phyloP scores from a whole-genome alignment of 2,888 invertebrate species.

The Limnephilus lunatus region DNA sequence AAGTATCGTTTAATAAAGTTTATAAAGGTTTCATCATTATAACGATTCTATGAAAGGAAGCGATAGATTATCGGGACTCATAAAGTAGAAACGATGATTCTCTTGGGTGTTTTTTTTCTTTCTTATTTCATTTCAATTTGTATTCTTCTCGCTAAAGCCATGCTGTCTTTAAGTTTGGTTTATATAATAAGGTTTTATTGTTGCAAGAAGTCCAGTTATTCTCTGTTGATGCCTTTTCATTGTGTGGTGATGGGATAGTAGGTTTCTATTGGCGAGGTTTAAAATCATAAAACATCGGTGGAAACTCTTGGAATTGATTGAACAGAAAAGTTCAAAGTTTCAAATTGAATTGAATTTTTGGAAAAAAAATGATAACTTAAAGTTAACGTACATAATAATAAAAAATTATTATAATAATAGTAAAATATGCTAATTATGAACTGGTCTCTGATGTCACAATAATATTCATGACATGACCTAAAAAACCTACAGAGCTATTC shows the following conservation, averaged over 20 bases:
- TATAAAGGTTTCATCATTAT: background rate
- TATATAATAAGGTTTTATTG: too few species aligned
- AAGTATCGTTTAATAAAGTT: constrained; percentile 2
- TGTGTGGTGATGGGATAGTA: background rate
- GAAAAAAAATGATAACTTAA: too few species aligned
- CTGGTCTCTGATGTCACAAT: too few species aligned
- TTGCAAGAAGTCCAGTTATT: background rate
- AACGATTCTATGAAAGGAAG: background rate
- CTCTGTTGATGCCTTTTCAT: background rate
- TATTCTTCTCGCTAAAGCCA: background rate
- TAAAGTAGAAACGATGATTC: background rate
- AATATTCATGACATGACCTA: too few species aligned
- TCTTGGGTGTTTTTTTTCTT: background rate
- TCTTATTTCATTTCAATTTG: background rate
- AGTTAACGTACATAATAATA: too few species aligned
- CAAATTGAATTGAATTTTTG: too few species aligned
- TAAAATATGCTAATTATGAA: too few species aligned
- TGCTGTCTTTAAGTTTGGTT: background rate
- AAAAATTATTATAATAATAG: too few species aligned
- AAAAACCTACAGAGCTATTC: too few species aligned
- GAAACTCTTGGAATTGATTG: background rate
- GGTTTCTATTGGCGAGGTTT: background rate
- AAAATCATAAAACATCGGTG: background rate
- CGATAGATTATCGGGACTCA: background rate
- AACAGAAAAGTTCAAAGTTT: too few species aligned